Conservation (phyloP, 2,113 vertebrate genomes). For the Apus apus region DNA sequence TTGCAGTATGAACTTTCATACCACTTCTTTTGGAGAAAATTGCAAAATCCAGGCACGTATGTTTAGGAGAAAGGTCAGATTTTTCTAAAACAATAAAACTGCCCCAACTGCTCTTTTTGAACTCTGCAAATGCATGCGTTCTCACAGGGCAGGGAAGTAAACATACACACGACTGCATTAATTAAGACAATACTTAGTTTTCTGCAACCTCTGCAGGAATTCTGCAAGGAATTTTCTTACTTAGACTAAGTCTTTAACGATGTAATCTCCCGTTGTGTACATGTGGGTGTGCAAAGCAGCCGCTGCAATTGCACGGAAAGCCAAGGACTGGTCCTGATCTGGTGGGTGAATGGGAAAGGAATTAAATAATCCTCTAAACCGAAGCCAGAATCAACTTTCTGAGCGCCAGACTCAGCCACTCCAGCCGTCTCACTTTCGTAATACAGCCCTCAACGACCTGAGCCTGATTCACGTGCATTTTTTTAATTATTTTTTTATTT, state of each 20-base stretch:
- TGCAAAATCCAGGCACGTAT: neutral
- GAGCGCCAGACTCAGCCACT: neutral
- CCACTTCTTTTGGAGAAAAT: neutral
- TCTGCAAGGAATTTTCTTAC: neutral
- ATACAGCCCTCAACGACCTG: neutral
- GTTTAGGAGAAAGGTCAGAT: neutral
- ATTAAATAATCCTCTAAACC: neutral
- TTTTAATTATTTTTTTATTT: too few relatives aligned
- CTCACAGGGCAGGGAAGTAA: neutral
- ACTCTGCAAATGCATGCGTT: neutral
- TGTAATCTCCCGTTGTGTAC: neutral
- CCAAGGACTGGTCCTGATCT: neutral
- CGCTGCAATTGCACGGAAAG: neutral
- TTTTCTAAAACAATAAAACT: conserved; percentile 2
- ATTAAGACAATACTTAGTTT: conserved; percentile 36
- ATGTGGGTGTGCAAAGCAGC: neutral
- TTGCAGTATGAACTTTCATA: neutral
- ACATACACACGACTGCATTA: neutral
- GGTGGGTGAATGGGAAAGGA: neutral
- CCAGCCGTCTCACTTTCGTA: neutral
- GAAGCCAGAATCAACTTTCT: conserved; percentile 3
- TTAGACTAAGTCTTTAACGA: neutral
- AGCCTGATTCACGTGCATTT: neutral
- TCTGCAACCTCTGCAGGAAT: neutral
- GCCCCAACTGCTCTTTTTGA: neutral